A percentile compares a stretch with the other conserved stretches of the same genome.
Conservation (phyloP, 1,140 invertebrate genomes). For the Gryllus bimaculatus region DNA sequence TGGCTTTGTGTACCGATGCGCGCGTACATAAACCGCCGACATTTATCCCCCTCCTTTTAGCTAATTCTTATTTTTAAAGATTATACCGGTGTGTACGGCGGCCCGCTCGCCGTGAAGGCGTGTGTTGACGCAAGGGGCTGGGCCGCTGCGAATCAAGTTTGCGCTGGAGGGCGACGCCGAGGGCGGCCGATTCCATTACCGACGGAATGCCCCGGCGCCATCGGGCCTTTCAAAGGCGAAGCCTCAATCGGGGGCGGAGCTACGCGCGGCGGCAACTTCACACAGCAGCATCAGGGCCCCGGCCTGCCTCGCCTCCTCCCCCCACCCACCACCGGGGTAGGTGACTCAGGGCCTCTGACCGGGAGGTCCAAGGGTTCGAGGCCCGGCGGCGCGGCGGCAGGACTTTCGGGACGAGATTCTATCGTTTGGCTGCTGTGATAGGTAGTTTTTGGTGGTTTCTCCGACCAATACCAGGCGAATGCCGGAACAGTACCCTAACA, state of each 20-base stretch:
- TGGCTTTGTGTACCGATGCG: neutral
- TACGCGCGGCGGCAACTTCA: neutral
- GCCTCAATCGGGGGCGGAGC: neutral
- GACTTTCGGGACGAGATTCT: too few relatives aligned
- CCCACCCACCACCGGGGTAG: too few relatives aligned
- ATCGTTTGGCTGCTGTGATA: too few relatives aligned
- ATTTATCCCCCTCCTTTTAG: neutral
- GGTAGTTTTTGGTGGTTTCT: too few relatives aligned
- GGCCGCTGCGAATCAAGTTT: neutral
- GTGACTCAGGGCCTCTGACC: too few relatives aligned
- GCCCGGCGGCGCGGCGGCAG: too few relatives aligned
- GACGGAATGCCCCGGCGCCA: neutral
- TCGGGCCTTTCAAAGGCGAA: neutral
- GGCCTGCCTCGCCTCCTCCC: too few relatives aligned
- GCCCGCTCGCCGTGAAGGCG: neutral
- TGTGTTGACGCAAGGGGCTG: neutral
- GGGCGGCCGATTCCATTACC: neutral
- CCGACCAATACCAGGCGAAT: too few relatives aligned
- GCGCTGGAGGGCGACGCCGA: neutral
- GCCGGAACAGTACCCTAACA: too few relatives aligned
- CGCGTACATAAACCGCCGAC: neutral
- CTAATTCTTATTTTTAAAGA: neutral
- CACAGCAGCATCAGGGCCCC: neutral
- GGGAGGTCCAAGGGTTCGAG: too few relatives aligned
- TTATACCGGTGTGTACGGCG: neutral